Evolutionary conservation across 2,888 invertebrate species (phyloP), one percentile per base, ranked within the genome.

Genomic region (Poecilobothrus nobilitatus): DNA sequence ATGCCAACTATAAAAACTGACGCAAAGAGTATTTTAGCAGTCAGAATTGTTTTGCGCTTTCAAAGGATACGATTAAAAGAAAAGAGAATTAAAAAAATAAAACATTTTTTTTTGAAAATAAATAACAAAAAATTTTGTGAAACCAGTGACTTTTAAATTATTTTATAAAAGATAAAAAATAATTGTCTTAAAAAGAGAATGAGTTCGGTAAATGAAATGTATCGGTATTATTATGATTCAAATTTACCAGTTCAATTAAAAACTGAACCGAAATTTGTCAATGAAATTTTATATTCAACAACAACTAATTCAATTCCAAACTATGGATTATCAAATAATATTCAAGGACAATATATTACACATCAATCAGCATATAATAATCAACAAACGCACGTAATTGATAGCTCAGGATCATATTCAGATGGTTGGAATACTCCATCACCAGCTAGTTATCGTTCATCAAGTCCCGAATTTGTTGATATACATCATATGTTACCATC

Each of bases 371-470:
- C 37, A 7, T 37, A 8, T 37, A 7, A 34, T 34, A 37, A 12
- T 18, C 53, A 53, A 53, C 53, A 53, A 53, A n/a, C 18, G 15
- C 53, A 53, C 18, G 7, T 53, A 15, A 18, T 53, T 18, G 53
- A 53, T 15, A 18, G 53, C 18, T 1, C n/a, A 1, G 53, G 53
- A 18, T 78, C 81, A 66, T 81, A 80, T 37, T 81, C 81, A 4
- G 82, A 81, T 74, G 82, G 82, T 67, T 81, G 81, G 82, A 77
- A 80, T 71, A 79, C 81, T 9, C 81, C 82, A 0, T 82, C 81
- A 62, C 81, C 82, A 34, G 78, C 79, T 12, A 82, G 82, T 66
- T 80, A 81, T 74, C 80, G 81, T 1, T 81, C 81, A 12, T 80
- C 81, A 53, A 82, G 81, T 74, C 81, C 81, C 37, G 81, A 82